These are phyloP conservation scores for Cinclus cinclus DNA, from an alignment of 2,113 vertebrate species.

Conservation along the genomic window DNA sequence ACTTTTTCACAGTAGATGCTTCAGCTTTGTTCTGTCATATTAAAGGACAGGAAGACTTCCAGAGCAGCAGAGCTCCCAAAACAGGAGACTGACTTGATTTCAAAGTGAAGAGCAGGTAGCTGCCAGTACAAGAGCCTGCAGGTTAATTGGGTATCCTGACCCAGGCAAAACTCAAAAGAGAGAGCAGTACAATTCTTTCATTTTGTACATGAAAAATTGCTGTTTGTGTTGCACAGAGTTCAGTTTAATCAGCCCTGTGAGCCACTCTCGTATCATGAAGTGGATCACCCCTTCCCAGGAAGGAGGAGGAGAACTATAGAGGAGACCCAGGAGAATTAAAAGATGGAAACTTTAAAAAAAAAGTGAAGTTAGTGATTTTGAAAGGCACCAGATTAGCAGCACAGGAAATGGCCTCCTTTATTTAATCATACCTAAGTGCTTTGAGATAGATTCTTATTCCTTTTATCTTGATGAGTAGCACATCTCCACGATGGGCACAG, in stretches of 20 bases:
- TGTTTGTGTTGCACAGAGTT: conserved; percentile 61
- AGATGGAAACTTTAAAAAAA: conserved; percentile 47
- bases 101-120: conserved; percentile 69
- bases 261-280: conserved; percentile 25
- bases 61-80: conserved; percentile 54
- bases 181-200: conserved; percentile 60
- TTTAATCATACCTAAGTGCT: conserved; percentile 66
- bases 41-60: conserved; percentile 47
- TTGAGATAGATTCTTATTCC: conserved; percentile 55
- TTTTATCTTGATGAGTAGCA: conserved; percentile 62
- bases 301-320: conserved; percentile 40
- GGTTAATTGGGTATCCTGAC: conserved; percentile 73
- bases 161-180: conserved; percentile 69
- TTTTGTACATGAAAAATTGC: conserved; percentile 54
- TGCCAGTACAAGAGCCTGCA: conserved; percentile 48
- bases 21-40: conserved; percentile 50
- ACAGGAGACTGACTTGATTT: conserved; percentile 65
- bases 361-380: conserved; percentile 56
- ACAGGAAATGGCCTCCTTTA: conserved; percentile 65
- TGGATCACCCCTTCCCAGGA: conserved; percentile 47
- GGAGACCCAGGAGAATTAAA: conserved; percentile 46
- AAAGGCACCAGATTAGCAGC: conserved; percentile 59
- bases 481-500: conserved; percentile 24
- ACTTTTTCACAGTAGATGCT: conserved; percentile 9
- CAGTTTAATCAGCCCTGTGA: conserved; percentile 66